Evolutionary conservation across 2,888 invertebrate genomes (phyloP).

Genomic region (Yponomeuta cagnagella): DNA sequence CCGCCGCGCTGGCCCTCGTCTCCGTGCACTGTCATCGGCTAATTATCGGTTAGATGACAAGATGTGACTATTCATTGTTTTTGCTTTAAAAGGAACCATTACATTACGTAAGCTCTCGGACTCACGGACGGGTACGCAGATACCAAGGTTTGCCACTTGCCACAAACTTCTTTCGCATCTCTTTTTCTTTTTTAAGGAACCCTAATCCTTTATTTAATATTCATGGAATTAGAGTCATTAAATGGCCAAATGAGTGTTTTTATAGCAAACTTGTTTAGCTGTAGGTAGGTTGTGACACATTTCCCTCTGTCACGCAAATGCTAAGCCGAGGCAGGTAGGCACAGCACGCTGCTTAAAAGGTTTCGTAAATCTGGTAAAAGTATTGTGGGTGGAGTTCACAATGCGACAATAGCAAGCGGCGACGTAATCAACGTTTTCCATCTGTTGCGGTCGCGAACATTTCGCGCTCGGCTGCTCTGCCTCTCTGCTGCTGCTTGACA

Average conservation of each 20-base stretch:
- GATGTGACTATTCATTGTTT: slow-evolving; percentile 18
- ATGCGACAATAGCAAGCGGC: slow-evolving; percentile 58
- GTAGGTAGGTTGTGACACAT: slow-evolving; percentile 22
- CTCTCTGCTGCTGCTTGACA: slow-evolving; percentile 27
- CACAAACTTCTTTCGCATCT: too few species aligned
- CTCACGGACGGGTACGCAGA: too few species aligned
- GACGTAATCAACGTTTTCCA: slow-evolving; percentile 71
- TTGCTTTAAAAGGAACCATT: slow-evolving; percentile 23
- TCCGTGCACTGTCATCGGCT: slow-evolving; percentile 34
- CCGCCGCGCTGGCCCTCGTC: slow-evolving; percentile 28
- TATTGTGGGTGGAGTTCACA: slow-evolving; percentile 58
- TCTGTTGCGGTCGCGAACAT: slow-evolving; percentile 67
- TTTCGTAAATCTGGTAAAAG: slow-evolving; percentile 72
- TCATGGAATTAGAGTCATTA: not conserved
- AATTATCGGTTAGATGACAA: slow-evolving; percentile 32
- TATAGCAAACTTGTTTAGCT: too few species aligned
- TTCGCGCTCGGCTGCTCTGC: slow-evolving; percentile 56
- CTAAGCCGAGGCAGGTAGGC: slow-evolving; percentile 37
- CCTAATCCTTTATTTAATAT: not conserved
- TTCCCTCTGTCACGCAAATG: slow-evolving; percentile 58
- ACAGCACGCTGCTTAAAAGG: slow-evolving; percentile 36
- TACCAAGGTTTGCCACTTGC: too few species aligned
- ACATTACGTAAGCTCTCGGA: too few species aligned
- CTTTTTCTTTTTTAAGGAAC: not conserved
- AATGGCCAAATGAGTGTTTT: too few species aligned